Percentiles rank a stretch among this genome's conserved stretches.
Evolutionary conservation across 2,888 invertebrate species (phyloP).

Genomic region (Lamellibrachia columna): DNA sequence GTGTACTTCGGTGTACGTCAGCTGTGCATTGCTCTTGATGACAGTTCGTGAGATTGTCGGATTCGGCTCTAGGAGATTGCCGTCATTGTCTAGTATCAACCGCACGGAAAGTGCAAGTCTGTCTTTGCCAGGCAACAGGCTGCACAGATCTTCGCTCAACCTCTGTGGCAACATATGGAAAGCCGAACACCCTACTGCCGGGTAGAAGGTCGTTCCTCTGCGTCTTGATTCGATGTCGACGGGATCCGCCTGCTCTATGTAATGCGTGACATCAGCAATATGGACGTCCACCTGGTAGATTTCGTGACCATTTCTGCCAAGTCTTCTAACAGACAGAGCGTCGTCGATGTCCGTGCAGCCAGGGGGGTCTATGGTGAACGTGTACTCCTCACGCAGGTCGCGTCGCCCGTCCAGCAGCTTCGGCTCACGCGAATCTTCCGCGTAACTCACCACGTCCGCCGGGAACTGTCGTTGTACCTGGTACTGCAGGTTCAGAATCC

Average conservation of each 20-base stretch:
- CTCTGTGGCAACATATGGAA: too few relatives aligned
- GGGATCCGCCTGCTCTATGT: too few relatives aligned
- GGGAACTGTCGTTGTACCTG: too few relatives aligned
- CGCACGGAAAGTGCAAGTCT: too few relatives aligned
- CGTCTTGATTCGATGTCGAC: too few relatives aligned
- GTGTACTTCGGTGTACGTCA: conserved; percentile 49
- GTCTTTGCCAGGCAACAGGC: too few relatives aligned
- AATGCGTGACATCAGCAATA: too few relatives aligned
- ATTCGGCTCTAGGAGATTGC: too few relatives aligned
- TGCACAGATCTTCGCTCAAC: too few relatives aligned
- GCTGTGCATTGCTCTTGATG: conserved; percentile 51
- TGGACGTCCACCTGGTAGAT: conserved; percentile 80
- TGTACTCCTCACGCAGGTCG: conserved; percentile 70
- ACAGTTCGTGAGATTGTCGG: conserved; percentile 33
- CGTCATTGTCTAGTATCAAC: too few relatives aligned
- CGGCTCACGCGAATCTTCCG: conserved; percentile 43
- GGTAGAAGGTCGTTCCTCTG: too few relatives aligned
- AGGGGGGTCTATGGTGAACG: conserved; percentile 93
- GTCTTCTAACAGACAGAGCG: conserved; percentile 81
- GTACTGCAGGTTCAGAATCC: conserved; percentile 22
- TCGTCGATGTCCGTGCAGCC: conserved; percentile 94
- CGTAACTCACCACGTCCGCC: background rate
- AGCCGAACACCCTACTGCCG: too few relatives aligned
- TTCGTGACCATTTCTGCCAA: conserved; percentile 71
- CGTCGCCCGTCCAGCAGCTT: conserved; percentile 51